Evolutionary conservation across 1,140 invertebrate species (phyloP).

Genomic region (Zaprionus camerounensis): DNA sequence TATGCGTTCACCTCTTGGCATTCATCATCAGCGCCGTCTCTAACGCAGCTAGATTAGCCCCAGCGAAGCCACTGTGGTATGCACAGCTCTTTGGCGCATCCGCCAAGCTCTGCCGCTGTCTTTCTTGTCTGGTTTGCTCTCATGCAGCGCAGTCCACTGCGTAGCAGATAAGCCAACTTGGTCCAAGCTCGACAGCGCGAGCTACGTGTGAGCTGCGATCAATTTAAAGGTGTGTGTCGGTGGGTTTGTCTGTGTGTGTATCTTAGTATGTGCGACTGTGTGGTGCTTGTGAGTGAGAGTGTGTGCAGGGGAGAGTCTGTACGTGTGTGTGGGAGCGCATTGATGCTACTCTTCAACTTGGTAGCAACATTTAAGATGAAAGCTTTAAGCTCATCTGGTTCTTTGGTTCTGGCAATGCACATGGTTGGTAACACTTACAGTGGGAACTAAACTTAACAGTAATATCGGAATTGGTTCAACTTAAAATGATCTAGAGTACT

Average conservation of each 20-base stretch:
- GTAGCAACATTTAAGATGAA: conserved; percentile 1
- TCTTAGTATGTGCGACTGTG: not conserved
- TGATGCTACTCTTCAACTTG: not conserved
- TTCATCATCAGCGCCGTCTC: conserved; percentile 14
- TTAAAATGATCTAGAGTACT: not conserved
- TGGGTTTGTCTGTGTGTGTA: not conserved
- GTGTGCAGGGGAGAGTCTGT: not conserved
- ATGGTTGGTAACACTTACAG: conserved; percentile 8
- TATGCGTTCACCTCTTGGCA: conserved; percentile 1
- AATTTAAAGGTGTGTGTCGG: not conserved
- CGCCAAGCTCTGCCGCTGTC: not conserved
- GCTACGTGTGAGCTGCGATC: conserved; percentile 1
- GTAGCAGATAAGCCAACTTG: conserved; percentile 18
- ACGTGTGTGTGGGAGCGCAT: not conserved
- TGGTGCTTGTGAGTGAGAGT: not conserved
- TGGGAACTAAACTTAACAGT: conserved; percentile 1
- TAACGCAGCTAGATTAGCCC: conserved; percentile 17
- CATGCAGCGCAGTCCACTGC: not conserved
- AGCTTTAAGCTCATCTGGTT: conserved; percentile 36
- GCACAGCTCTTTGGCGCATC: conserved; percentile 16
- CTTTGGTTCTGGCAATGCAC: too few species aligned
- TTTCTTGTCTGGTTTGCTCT: conserved; percentile 10
- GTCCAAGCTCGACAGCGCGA: conserved; percentile 10
- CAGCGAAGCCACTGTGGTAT: conserved; percentile 12
- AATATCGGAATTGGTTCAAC: not conserved